phyloP scores from a whole-genome alignment of 30 jellyfish, hydroid and myxozoan genomes.

The Pseudorhiza aurosa region DNA sequence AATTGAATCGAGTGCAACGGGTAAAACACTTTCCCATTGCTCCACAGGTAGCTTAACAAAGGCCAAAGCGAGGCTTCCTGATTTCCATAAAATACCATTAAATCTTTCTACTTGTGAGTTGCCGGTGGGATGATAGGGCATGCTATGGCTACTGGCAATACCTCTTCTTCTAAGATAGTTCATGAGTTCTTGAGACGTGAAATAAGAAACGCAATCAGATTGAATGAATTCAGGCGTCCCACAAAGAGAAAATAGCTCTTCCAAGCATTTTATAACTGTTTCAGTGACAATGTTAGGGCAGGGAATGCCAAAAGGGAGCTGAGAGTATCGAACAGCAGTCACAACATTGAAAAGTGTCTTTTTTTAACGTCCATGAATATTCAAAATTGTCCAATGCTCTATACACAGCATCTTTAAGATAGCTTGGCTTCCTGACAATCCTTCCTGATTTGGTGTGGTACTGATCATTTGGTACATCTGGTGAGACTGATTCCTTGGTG shows the following conservation, averaged over 20 bases:
- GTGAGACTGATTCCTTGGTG: no score
- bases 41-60: conserved; percentile 37
- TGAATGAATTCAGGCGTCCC: conserved; percentile 67
- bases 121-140: conserved; percentile 67
- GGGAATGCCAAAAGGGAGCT: conserved; percentile 34
- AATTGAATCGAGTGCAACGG: conserved; percentile 75
- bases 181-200: conserved; percentile 44
- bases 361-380: no score
- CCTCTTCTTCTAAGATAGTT: conserved; percentile 23
- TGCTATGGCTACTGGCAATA: conserved; percentile 57
- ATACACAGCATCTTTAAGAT: no score
- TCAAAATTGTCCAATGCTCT: no score
- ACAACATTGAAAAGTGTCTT: no score
- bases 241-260: conserved; percentile 27
- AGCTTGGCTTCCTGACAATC: no score
- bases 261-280: conserved; percentile 54
- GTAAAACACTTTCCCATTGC: conserved; percentile 66
- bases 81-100: conserved; percentile 55
- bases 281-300: conserved; percentile 37
- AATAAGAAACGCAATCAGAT: conserved; percentile 73
- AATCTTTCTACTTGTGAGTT: conserved; percentile 61
- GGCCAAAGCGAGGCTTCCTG: conserved; percentile 40
- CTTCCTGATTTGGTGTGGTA: no score
- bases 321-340: conserved; percentile 59
- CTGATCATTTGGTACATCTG: no score